Base-by-base conservation (phyloP, 2,888 invertebrate species). In the Ametastegia equiseti region DNA sequence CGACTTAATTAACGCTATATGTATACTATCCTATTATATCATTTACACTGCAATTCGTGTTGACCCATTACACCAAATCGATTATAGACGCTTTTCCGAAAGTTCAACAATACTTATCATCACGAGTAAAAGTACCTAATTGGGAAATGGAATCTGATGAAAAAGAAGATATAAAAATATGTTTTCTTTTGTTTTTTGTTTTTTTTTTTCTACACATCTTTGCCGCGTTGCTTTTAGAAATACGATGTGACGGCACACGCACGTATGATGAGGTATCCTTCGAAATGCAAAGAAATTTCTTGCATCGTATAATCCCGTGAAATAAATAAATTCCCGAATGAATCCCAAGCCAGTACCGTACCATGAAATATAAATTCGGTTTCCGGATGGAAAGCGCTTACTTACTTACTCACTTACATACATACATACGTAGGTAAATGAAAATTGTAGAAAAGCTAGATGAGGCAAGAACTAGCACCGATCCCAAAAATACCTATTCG, bases 21-120 rank as follows among this genome's bases (percentile, higher is more conserved):
- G n/a, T 67, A 67, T 67, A 67, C 65, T 67, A 78, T 27, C 80
- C 80, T 82, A 83, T 81, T 73, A 54, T 47, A 81, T 82, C 81
- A 83, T 83, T 80, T 81, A 83, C 82, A 83, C 81, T 83, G 82
- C 82, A 71, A 80, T 69, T 75, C 54, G n/a, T 81, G 63, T 80
- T 81, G 81, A 80, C 80, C 81, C 47, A 45, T 81, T 80, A 81
- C 79, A 81, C 75, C 50, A 54, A 81, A 65, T 82, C 30, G 47
- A 69, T 54, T n/a, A 36, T 39, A 73, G 50, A 80, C 67, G 27
- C 50, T 67, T 45, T 67, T 82, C n/a, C 13, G 6, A 45, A 45
- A 4, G 27, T 45, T 71, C 30, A 47, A 71, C 27, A 36, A 45
- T 23, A 71, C 71, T 71, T 47, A 47, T 42, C 23, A 30, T 6